Base-by-base conservation (phyloP, 1,140 invertebrate genomes). In the Nephotettix cincticeps region DNA sequence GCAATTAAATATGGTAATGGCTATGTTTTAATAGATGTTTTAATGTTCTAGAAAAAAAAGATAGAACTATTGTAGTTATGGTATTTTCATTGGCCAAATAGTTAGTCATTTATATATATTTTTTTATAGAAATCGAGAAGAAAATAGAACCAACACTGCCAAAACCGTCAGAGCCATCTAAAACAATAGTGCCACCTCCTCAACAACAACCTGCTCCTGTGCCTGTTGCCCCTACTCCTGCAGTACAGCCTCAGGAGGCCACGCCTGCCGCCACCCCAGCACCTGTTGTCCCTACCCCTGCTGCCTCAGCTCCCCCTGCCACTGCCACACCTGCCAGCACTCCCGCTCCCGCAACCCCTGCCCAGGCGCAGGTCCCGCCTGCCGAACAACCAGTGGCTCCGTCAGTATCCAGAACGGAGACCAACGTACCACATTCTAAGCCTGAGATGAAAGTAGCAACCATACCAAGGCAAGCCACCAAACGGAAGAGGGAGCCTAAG, bases 361-460 rank as follows among this genome's bases (percentile, higher is more conserved):
- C 19, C 6, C 27, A 25, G 40, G 43, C 56, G 0, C 25, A 36
- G 32, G 9, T 58, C 45, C 36, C 56, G n/a, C 27, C 32, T 21
- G 54, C 56, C 21, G 66, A 25, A 69, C 54, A 66, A 6, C 27
- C 32, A 19, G 64, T 32, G 43, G 45, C 51, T 32, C 27, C 29
- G 36, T 43, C 68, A 21, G 23, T 32, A 32, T 47, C 58, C 17
- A 69, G 51, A 65, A 40, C 45, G 28, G 51, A 47, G 64, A 17
- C 72, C 29, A 19, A 27, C 1, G 2, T 54, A 30, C 40, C 71
- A 32, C 40, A 30, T 2, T 32, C 71, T 11, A 69, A 69, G 21
- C 36, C 71, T 21, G 71, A 72, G 58, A 54, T 69, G 14, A 72
- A 72, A 65, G 67, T 65, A 14, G 54, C 71, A 4, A 69, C 66